Evolutionary conservation across 1,140 invertebrate species (phyloP).

Genomic region (Planococcus citri): DNA sequence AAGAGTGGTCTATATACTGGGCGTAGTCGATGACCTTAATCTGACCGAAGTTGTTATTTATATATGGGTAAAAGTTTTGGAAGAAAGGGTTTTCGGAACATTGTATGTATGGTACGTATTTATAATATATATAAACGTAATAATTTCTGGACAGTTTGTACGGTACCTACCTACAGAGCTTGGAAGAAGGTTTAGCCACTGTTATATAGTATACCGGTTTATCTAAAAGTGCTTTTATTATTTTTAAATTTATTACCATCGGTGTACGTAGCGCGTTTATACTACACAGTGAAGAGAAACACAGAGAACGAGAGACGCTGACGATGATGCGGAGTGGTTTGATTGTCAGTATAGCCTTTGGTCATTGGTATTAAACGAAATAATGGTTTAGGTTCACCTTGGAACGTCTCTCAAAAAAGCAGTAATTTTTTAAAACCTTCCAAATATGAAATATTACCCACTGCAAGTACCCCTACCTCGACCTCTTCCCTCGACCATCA

Average conservation of each 20-base stretch:
- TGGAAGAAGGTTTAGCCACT: neutral
- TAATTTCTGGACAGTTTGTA: neutral
- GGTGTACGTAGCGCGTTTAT: neutral
- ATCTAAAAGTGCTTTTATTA: neutral
- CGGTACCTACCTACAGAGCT: neutral
- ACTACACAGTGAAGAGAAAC: too few relatives aligned
- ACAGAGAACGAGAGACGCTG: too few relatives aligned
- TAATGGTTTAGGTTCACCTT: neutral
- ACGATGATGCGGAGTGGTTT: neutral
- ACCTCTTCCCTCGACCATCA: too few relatives aligned
- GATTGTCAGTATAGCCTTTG: slow-evolving; percentile 6
- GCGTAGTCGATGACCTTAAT: neutral
- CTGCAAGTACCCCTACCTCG: too few relatives aligned
- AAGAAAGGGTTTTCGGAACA: neutral
- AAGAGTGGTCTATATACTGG: neutral
- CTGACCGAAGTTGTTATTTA: neutral
- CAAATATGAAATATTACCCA: neutral
- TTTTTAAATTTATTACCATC: neutral
- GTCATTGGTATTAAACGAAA: neutral
- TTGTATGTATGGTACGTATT: neutral
- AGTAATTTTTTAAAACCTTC: neutral
- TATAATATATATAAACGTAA: neutral
- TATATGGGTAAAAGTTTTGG: neutral
- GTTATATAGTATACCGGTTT: neutral
- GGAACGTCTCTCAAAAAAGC: neutral